Evolutionary conservation across 23 tunicate species (phyloP).

Genomic region (Ascidia mentula): DNA sequence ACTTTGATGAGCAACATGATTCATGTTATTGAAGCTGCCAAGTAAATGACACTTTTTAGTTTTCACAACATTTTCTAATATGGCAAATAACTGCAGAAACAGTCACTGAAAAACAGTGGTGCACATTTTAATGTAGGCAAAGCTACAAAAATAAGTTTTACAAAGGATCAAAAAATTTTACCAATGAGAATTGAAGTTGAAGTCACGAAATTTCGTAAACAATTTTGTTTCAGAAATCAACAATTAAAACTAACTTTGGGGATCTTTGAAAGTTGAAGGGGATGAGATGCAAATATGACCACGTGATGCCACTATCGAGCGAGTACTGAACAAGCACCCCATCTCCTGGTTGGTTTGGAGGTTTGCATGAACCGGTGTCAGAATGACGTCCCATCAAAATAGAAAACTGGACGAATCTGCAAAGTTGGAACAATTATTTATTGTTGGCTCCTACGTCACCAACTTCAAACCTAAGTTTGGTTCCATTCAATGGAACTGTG

Average conservation of each 20-base stretch:
- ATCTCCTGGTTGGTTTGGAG: slow-evolving; percentile 46
- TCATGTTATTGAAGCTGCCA: no score
- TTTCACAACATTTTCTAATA: no score
- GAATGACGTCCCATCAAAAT: slow-evolving; percentile 68
- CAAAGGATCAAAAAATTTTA: no score
- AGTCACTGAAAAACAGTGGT: no score
- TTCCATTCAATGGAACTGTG: slow-evolving; percentile 58
- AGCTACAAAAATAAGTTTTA: no score
- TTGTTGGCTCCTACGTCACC: background rate
- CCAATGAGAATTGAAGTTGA: no score
- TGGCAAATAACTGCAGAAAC: no score
- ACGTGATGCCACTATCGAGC: slow-evolving; percentile 42
- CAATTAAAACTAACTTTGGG: slow-evolving; percentile 26
- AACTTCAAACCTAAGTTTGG: slow-evolving; percentile 44
- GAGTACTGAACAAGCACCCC: slow-evolving; percentile 84
- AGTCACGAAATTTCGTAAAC: no score
- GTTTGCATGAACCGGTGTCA: slow-evolving; percentile 45
- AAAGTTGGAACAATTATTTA: background rate
- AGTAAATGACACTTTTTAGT: no score
- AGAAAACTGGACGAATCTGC: slow-evolving; percentile 72
- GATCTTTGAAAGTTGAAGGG: slow-evolving; percentile 24
- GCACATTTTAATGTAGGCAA: no score
- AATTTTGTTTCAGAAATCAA: no score
- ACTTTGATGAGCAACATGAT: no score
- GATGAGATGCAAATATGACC: slow-evolving; percentile 48